phyloP scores from a whole-genome alignment of 2,888 invertebrate genomes.

The Prosapia bicincta region DNA sequence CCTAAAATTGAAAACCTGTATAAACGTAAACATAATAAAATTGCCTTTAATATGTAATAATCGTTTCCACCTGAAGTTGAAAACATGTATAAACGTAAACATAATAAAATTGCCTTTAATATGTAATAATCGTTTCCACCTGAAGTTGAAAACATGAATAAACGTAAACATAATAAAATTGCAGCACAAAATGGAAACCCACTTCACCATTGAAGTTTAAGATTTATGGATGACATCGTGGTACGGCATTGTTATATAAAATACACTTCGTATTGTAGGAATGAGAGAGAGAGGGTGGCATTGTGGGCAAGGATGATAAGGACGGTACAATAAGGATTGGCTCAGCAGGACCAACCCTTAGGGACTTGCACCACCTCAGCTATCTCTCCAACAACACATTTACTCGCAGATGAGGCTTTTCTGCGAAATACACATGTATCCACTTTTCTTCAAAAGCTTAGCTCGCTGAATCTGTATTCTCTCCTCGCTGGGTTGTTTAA shows the following conservation, averaged over 20 bases:
- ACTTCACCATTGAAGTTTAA: neutral
- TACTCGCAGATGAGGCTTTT: neutral
- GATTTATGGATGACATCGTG: neutral
- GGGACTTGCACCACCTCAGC: slow-evolving; percentile 1
- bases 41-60: too few relatives aligned
- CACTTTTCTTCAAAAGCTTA: neutral
- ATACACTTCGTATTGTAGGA: neutral
- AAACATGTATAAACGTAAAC: too few relatives aligned
- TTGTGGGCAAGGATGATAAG: slow-evolving; percentile 25
- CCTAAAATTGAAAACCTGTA: too few relatives aligned
- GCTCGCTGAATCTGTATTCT: neutral
- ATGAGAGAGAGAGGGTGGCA: neutral
- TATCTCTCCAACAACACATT: neutral
- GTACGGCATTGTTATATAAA: neutral
- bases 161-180: too few relatives aligned
- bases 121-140: too few relatives aligned
- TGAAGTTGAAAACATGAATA: too few relatives aligned
- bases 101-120: too few relatives aligned
- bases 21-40: too few relatives aligned
- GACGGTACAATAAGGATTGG: slow-evolving; percentile 19
- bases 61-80: too few relatives aligned
- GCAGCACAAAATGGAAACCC: neutral
- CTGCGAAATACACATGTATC: neutral
- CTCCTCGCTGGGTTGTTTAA: neutral
- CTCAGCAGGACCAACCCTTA: slow-evolving; percentile 9